Evolutionary conservation across 2,797 vertebrate species (phyloP).

Genomic region (Molossus alvarezi): DNA sequence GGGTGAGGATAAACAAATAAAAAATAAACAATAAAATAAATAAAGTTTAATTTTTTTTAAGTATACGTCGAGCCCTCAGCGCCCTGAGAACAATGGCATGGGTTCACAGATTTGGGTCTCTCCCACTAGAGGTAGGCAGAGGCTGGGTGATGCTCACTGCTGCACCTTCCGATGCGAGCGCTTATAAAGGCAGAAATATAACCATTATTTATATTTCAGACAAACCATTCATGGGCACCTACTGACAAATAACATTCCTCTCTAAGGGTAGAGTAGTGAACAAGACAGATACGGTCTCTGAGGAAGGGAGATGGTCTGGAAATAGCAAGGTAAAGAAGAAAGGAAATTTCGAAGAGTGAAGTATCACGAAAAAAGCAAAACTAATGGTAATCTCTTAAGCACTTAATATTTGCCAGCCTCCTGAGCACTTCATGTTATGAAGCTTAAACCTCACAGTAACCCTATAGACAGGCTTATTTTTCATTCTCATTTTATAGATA

Average conservation of each 20-base stretch:
- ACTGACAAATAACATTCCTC: background rate
- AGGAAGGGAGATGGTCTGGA: background rate
- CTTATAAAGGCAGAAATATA: background rate
- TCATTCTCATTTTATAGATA: background rate
- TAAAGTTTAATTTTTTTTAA: background rate
- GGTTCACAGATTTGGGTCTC: background rate
- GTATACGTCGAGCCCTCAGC: background rate
- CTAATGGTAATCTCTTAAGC: background rate
- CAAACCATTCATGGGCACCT: background rate
- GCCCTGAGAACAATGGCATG: background rate
- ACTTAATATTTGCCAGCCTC: background rate
- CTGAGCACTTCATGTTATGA: background rate
- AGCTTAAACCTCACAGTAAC: conserved; percentile 24
- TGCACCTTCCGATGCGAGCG: background rate
- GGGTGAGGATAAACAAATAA: too few species aligned
- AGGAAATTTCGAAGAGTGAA: conserved; percentile 1
- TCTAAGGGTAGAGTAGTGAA: background rate
- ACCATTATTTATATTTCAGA: background rate
- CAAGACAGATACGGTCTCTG: background rate
- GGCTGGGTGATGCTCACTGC: background rate
- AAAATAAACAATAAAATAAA: too few species aligned
- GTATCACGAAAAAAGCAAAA: conserved; percentile 14
- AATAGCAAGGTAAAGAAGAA: background rate
- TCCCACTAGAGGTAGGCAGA: background rate
- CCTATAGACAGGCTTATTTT: background rate